These are phyloP conservation scores for Allobates femoralis DNA, from an alignment of 2,797 vertebrate genomes.

Conservation along the genomic window DNA sequence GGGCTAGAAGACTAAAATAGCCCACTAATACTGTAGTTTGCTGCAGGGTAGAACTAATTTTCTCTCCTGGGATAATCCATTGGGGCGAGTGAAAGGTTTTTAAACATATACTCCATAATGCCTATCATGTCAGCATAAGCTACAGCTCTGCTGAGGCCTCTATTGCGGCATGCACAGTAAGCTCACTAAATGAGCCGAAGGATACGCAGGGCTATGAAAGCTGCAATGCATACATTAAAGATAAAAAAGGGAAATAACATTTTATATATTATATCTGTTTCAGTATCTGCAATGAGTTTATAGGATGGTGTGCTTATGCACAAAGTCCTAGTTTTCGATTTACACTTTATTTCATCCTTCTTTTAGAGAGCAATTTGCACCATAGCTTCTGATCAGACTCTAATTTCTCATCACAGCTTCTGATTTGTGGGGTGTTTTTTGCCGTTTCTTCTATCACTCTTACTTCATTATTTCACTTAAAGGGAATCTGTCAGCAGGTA, in stretches of 20 bases:
- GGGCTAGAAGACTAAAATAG: constrained; percentile 16
- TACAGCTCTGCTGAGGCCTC: background rate
- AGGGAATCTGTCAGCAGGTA: too few species aligned
- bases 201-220: background rate
- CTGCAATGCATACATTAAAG: background rate
- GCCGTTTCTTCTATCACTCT: too few species aligned
- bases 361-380: too few species aligned
- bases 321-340: too few species aligned
- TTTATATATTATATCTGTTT: background rate
- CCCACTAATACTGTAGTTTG: background rate
- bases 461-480: too few species aligned
- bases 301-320: too few species aligned
- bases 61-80: constrained; percentile 32
- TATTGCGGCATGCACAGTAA: background rate
- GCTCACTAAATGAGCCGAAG: background rate
- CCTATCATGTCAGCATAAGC: constrained; percentile 3
- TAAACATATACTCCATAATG: constrained; percentile 7
- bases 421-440: too few species aligned
- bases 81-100: constrained; percentile 10
- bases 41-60: constrained; percentile 40
- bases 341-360: too few species aligned
- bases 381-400: too few species aligned
- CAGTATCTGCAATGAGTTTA: background rate
- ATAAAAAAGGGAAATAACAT: background rate
- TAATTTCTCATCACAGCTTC: too few species aligned